phyloP scores from a whole-genome alignment of 2,888 invertebrate genomes.

The Drosophila pseudotalamancana region DNA sequence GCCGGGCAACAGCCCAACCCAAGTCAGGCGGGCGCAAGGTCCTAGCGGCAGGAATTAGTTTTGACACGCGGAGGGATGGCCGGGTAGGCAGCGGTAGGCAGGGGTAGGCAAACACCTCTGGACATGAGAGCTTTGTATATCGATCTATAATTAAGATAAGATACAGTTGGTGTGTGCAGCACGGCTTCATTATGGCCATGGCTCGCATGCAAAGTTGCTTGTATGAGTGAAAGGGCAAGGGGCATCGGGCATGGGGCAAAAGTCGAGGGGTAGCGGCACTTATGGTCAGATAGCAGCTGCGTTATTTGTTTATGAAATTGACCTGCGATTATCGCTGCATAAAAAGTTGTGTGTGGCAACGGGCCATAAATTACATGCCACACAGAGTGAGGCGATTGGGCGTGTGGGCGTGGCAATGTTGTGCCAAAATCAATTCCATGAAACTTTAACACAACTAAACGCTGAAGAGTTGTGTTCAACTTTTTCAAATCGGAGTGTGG shows the following conservation, averaged over 20 bases:
- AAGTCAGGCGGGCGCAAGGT: constrained; percentile 22
- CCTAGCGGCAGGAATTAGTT: constrained; percentile 64
- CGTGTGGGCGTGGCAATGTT: constrained; percentile 24
- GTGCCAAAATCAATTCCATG: constrained; percentile 22
- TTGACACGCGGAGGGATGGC: constrained; percentile 63
- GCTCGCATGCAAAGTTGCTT: constrained; percentile 14
- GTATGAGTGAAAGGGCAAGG: not conserved
- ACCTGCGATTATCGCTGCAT: constrained; percentile 73
- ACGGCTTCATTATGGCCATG: constrained; percentile 58
- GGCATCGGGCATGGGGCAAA: not conserved
- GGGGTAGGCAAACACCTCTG: constrained; percentile 28
- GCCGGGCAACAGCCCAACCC: constrained; percentile 30
- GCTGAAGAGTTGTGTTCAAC: constrained; percentile 67
- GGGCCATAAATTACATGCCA: constrained; percentile 64
- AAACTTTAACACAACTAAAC: constrained; percentile 50
- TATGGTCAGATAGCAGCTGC: constrained; percentile 59
- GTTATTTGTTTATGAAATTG: constrained; percentile 79
- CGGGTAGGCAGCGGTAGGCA: not conserved
- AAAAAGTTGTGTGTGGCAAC: constrained; percentile 44
- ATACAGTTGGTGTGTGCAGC: constrained; percentile 27
- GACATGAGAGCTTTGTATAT: constrained; percentile 47
- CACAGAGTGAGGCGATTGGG: constrained; percentile 12
- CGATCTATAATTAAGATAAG: constrained; percentile 81
- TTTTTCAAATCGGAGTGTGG: constrained; percentile 52
- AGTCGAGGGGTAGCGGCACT: constrained; percentile 33